These are phyloP conservation scores for Rhyacophila brunnea DNA, from an alignment of 1,140 invertebrate species.

Conservation along the genomic window DNA sequence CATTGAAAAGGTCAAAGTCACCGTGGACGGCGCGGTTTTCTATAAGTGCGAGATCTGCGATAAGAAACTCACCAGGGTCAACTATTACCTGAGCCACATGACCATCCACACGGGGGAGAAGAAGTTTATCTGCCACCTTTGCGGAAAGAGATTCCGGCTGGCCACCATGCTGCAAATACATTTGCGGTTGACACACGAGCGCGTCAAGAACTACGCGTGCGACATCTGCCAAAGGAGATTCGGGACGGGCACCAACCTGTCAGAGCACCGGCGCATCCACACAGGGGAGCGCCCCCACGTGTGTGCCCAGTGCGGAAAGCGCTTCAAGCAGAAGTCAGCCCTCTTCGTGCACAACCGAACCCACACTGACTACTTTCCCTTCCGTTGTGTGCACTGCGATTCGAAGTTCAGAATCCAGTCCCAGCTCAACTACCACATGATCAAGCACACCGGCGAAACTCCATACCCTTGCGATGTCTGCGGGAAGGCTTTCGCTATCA, in stretches of 20 bases:
- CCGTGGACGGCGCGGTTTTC: slow-evolving; percentile 50
- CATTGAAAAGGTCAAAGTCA: slow-evolving; percentile 46
- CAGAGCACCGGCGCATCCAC: slow-evolving; percentile 66
- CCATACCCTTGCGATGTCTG: slow-evolving; percentile 65
- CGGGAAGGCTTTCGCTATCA: slow-evolving; percentile 56
- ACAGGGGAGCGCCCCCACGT: slow-evolving; percentile 63
- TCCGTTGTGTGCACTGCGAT: slow-evolving; percentile 61
- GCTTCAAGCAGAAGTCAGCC: slow-evolving; percentile 49
- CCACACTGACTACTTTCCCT: slow-evolving; percentile 58
- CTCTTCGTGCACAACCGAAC: slow-evolving; percentile 49
- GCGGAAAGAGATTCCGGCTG: slow-evolving; percentile 71
- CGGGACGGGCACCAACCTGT: slow-evolving; percentile 54
- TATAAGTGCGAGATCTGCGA: slow-evolving; percentile 61
- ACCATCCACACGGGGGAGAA: slow-evolving; percentile 71
- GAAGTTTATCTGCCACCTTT: slow-evolving; percentile 69
- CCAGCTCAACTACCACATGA: slow-evolving; percentile 57
- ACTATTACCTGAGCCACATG: slow-evolving; percentile 61
- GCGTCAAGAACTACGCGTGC: slow-evolving; percentile 57
- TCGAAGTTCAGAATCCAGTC: slow-evolving; percentile 60
- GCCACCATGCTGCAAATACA: slow-evolving; percentile 62
- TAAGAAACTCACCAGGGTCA: slow-evolving; percentile 59
- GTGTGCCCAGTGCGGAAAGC: slow-evolving; percentile 55
- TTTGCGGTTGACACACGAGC: slow-evolving; percentile 62
- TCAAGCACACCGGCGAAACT: slow-evolving; percentile 66
- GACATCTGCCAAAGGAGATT: slow-evolving; percentile 56